Conservation (phyloP, 2,888 invertebrate species). For the Torymus auratus region DNA sequence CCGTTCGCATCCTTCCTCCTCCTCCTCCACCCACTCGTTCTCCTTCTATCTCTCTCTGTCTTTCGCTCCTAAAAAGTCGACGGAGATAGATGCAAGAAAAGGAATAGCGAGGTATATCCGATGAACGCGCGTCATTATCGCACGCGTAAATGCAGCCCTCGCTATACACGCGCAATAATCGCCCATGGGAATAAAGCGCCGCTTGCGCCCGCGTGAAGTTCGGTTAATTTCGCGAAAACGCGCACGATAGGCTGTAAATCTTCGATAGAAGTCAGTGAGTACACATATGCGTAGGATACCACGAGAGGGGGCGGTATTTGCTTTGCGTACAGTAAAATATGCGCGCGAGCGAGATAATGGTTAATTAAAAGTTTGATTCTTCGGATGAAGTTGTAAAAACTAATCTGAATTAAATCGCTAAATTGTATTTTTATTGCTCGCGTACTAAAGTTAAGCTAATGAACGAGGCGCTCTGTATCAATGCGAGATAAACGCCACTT, state of each 20-base stretch:
- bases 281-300: too few species aligned
- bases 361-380: not conserved
- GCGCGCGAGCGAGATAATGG: too few species aligned
- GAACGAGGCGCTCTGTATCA: too few species aligned
- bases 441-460: too few species aligned
- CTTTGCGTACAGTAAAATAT: too few species aligned
- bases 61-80: slow-evolving; percentile 2
- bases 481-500: too few species aligned
- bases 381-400: too few species aligned
- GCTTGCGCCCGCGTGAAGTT: not conserved
- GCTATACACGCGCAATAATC: not conserved
- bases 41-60: not conserved
- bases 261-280: too few species aligned
- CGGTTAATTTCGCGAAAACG: slow-evolving; percentile 10
- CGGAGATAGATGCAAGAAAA: slow-evolving; percentile 22
- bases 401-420: too few species aligned
- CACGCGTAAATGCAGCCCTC: not conserved
- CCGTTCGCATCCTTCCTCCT: slow-evolving; percentile 42
- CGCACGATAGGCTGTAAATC: not conserved
- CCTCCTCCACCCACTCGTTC: not conserved
- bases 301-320: too few species aligned
- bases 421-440: too few species aligned
- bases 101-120: slow-evolving; percentile 5
- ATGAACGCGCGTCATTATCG: slow-evolving; percentile 21
- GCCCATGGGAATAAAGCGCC: slow-evolving; percentile 2